Percentiles rank a stretch among this genome's conserved stretches.
Evolutionary conservation across 1,140 invertebrate genomes (phyloP).

Genomic region (Armadillidium nasatum): DNA sequence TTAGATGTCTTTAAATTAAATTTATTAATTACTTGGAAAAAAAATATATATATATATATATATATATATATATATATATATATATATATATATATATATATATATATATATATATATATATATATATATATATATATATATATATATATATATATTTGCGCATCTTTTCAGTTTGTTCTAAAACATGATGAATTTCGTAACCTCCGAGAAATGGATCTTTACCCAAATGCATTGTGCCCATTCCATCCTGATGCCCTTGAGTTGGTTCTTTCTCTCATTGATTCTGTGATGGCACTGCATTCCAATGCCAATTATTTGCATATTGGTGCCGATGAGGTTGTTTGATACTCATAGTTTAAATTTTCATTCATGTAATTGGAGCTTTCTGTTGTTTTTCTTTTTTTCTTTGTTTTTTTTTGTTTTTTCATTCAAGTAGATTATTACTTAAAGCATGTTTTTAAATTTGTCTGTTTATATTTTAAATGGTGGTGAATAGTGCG

Average conservation of each 20-base stretch:
- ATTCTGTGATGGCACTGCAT: background rate
- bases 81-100: too few species aligned
- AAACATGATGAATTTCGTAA: background rate
- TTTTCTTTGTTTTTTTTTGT: background rate
- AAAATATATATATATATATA: too few species aligned
- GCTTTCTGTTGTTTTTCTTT: background rate
- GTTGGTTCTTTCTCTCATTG: background rate
- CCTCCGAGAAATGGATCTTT: background rate
- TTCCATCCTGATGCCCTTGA: background rate
- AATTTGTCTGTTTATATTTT: too few species aligned
- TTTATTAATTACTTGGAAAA: too few species aligned
- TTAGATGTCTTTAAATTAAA: too few species aligned
- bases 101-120: too few species aligned
- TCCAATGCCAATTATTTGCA: background rate
- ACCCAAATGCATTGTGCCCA: background rate
- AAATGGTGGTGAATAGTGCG: too few species aligned
- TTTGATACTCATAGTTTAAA: background rate
- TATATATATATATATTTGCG: too few species aligned
- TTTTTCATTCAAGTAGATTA: background rate
- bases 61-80: too few species aligned
- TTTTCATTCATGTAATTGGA: background rate
- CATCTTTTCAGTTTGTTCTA: background rate
- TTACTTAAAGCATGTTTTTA: too few species aligned
- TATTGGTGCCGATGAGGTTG: background rate
- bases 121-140: too few species aligned